These are phyloP conservation scores for Apocheima hispidaria DNA, from an alignment of 2,888 invertebrate genomes.

Conservation along the genomic window DNA sequence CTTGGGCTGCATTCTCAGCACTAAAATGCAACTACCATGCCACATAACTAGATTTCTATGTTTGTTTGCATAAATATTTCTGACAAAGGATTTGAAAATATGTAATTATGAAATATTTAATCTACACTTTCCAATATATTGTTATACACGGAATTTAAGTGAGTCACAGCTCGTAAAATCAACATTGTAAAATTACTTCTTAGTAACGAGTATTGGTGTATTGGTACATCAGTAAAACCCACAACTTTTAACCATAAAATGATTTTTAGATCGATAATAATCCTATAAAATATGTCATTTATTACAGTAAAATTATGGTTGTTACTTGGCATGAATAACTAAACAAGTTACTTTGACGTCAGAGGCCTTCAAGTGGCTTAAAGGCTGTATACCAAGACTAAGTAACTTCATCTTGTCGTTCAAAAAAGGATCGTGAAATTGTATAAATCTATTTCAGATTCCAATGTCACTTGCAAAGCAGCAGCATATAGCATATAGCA, in stretches of 20 bases:
- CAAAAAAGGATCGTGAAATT: neutral
- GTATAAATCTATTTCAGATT: too few relatives aligned
- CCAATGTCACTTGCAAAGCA: neutral
- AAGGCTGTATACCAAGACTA: too few relatives aligned
- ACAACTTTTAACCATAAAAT: constrained; percentile 7
- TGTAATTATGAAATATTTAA: neutral
- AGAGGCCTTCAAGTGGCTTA: too few relatives aligned
- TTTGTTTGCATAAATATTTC: too few relatives aligned
- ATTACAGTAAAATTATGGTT: neutral
- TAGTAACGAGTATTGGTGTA: constrained; percentile 13
- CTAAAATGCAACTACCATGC: neutral
- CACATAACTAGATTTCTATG: neutral
- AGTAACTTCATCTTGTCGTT: too few relatives aligned
- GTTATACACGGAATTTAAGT: constrained; percentile 3
- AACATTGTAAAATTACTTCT: constrained; percentile 15
- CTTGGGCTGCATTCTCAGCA: neutral
- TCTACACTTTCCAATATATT: neutral
- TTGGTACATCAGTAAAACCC: constrained; percentile 4
- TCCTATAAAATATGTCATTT: neutral
- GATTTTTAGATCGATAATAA: neutral
- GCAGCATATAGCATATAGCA: too few relatives aligned
- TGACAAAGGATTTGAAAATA: neutral
- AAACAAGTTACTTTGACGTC: too few relatives aligned
- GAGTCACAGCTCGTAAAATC: constrained; percentile 11
- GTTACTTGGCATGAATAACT: neutral